A percentile compares a stretch with the other conserved stretches of the same genome.
phyloP scores from a whole-genome alignment of 2,797 vertebrate genomes.

The Halcyon leucocephala region DNA sequence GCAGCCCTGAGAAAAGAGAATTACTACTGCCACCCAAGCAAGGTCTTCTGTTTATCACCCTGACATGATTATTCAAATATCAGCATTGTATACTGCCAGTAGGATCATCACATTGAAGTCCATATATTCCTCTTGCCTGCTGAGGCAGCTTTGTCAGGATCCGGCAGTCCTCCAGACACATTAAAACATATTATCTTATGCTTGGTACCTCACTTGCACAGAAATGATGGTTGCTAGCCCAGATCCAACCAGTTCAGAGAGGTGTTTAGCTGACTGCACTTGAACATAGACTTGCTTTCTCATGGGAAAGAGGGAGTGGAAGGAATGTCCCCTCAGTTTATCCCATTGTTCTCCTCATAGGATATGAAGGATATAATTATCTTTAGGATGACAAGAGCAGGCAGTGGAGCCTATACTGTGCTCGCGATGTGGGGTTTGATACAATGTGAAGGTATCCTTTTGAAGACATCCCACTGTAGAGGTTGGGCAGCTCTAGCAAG shows the following conservation, averaged over 20 bases:
- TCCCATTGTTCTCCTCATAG: conserved; percentile 7
- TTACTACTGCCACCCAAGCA: background rate
- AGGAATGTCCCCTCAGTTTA: background rate
- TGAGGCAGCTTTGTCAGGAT: background rate
- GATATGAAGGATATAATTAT: background rate
- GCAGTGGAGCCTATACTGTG: background rate
- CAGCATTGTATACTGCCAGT: background rate
- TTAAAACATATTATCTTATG: background rate
- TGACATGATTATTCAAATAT: background rate
- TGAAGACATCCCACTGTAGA: background rate
- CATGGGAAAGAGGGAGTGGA: background rate
- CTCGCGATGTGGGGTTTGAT: background rate
- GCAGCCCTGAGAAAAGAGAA: background rate
- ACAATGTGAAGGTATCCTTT: background rate
- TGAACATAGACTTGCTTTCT: background rate
- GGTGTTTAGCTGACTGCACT: background rate
- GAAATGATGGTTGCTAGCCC: background rate
- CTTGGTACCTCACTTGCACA: background rate
- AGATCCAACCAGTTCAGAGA: background rate
- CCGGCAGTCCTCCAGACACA: background rate
- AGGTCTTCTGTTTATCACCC: background rate
- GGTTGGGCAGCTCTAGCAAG: background rate
- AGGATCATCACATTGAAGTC: background rate
- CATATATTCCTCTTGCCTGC: background rate
- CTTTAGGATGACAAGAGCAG: conserved; percentile 1